phyloP scores from a whole-genome alignment of 2,888 invertebrate species.

The Hirtodrosophila confusa region DNA sequence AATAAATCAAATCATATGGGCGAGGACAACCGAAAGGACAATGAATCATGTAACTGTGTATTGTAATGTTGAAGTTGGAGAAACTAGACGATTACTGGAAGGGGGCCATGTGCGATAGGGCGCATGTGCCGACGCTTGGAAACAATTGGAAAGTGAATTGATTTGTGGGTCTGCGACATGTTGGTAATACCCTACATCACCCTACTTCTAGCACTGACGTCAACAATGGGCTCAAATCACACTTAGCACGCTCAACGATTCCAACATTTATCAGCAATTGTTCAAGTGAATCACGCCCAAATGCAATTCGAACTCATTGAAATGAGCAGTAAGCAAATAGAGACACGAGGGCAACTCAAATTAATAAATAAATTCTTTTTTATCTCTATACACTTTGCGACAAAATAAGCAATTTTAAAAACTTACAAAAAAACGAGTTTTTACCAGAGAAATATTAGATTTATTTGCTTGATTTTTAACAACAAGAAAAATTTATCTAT shows the following conservation, averaged over 20 bases:
- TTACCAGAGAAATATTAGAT: too few relatives aligned
- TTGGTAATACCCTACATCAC: constrained; percentile 8
- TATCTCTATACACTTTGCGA: too few relatives aligned
- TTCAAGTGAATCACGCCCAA: constrained; percentile 27
- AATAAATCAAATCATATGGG: neutral
- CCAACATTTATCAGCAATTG: constrained; percentile 36
- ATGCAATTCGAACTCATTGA: constrained; percentile 15
- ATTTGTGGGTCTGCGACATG: constrained; percentile 22
- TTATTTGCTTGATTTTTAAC: too few relatives aligned
- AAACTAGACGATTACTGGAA: constrained; percentile 22
- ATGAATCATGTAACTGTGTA: constrained; percentile 50
- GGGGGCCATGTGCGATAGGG: constrained; percentile 2
- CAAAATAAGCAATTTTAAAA: too few relatives aligned
- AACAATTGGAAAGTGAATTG: constrained; percentile 41
- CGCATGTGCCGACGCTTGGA: constrained; percentile 44
- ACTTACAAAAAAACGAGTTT: too few relatives aligned
- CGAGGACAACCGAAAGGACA: constrained; percentile 33
- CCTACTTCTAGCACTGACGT: constrained; percentile 37
- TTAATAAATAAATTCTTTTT: constrained; percentile 3
- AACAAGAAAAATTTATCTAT: too few relatives aligned
- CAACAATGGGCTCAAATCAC: constrained; percentile 17
- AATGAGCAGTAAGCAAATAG: constrained; percentile 3
- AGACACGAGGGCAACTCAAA: constrained; percentile 10
- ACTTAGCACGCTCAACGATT: constrained; percentile 2
- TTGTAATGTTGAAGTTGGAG: neutral